These are phyloP conservation scores for Caracal caracal DNA, from an alignment of 2,113 vertebrate species.

Conservation along the genomic window DNA sequence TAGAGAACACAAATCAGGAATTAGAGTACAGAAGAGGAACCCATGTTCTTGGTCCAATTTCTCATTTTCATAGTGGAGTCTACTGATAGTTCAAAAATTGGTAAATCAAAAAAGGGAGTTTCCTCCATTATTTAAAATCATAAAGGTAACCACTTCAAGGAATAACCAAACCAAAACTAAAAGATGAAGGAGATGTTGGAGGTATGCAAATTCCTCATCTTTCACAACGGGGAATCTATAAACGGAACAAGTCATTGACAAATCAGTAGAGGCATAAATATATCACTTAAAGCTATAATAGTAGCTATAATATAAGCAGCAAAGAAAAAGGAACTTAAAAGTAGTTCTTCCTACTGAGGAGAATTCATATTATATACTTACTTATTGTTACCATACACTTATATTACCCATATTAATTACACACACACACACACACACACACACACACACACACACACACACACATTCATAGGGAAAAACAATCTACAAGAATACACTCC, in stretches of 20 bases:
- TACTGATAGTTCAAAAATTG: neutral
- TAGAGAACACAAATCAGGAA: neutral
- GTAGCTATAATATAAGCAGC: neutral
- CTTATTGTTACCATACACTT: neutral
- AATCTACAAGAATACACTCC: neutral
- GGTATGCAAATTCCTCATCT: neutral
- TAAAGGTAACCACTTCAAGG: neutral
- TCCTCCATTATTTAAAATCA: neutral
- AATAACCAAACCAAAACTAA: neutral
- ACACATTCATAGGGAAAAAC: neutral
- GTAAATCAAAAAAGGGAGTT: neutral
- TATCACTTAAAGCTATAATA: neutral
- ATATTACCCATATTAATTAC: neutral
- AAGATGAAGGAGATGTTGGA: neutral
- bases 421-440: neutral
- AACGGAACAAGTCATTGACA: neutral
- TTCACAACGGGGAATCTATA: neutral
- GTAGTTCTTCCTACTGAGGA: neutral
- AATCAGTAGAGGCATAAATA: neutral
- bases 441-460: neutral
- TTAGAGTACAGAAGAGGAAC: neutral
- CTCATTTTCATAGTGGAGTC: neutral
- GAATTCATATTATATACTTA: neutral
- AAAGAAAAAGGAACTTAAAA: slow-evolving; percentile 26
- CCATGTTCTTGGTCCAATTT: neutral